Percentiles rank a stretch among this genome's conserved stretches.
Conservation (phyloP, 2,113 vertebrate genomes). For the Glareola pratincola region DNA sequence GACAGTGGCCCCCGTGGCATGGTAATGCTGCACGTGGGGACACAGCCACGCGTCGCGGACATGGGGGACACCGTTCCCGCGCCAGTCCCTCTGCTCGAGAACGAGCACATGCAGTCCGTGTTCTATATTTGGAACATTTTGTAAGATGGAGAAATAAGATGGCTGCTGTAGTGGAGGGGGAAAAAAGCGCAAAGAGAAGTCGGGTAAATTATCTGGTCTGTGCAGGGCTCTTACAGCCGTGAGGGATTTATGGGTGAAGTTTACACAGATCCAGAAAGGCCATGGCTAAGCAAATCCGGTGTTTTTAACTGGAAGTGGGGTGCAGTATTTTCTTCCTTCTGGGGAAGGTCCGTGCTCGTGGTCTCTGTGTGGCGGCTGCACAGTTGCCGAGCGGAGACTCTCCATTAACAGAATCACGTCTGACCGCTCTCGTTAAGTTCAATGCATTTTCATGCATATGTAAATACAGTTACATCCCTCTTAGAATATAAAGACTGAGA, state of each 20-base stretch:
- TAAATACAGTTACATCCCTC: neutral
- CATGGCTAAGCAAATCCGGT: neutral
- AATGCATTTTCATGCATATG: neutral
- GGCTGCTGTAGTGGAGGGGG: neutral
- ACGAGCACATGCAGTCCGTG: rapidly evolving
- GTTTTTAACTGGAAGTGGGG: conserved; percentile 1
- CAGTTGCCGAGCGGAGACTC: neutral
- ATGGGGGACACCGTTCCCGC: neutral
- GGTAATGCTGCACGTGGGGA: neutral
- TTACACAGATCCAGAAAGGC: conserved; percentile 3
- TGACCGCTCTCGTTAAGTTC: neutral
- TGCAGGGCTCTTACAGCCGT: neutral
- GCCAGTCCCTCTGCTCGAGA: neutral
- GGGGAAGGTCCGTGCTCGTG: neutral
- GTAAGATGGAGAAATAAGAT: neutral
- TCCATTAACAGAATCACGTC: neutral
- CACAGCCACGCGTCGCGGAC: rapidly evolving
- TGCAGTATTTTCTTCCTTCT: neutral
- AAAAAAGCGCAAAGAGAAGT: neutral
- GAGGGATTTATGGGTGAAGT: neutral
- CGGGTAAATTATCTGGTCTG: neutral
- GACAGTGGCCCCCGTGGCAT: neutral
- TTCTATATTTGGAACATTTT: neutral
- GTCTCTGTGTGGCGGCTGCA: neutral
- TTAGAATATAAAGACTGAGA: neutral